Percentiles rank a stretch among this genome's conserved stretches.
phyloP scores from a whole-genome alignment of 1,140 invertebrate genomes.

The Ectropis grisescens region DNA sequence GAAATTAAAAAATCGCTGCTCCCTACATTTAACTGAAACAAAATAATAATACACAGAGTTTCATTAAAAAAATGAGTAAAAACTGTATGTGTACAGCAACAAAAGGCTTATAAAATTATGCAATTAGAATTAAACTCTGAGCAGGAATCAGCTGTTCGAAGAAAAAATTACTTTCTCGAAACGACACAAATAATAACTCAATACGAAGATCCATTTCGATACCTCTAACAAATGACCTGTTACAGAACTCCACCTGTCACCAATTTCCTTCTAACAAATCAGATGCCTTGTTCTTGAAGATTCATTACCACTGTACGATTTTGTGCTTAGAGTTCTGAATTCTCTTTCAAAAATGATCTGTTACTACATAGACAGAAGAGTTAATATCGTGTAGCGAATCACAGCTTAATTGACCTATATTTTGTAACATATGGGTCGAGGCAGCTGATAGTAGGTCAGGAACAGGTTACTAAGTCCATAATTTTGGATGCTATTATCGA shows the following conservation, averaged over 20 bases:
- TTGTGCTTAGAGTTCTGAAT: too few species aligned
- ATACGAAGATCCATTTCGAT: slow-evolving; percentile 17
- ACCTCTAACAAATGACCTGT: slow-evolving; percentile 21
- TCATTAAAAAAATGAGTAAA: too few species aligned
- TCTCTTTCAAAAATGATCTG: too few species aligned
- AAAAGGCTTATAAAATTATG: too few species aligned
- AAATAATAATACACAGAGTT: too few species aligned
- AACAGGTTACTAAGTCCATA: slow-evolving; percentile 44
- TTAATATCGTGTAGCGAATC: too few species aligned
- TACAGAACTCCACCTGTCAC: slow-evolving; percentile 24
- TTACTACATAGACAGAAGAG: too few species aligned
- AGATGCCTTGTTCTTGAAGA: slow-evolving; percentile 28
- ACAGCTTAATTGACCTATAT: slow-evolving; percentile 47
- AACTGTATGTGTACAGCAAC: too few species aligned
- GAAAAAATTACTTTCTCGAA: slow-evolving; percentile 13
- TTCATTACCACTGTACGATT: slow-evolving; percentile 30
- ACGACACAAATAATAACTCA: slow-evolving; percentile 24
- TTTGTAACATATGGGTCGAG: slow-evolving; percentile 41
- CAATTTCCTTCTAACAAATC: slow-evolving; percentile 28
- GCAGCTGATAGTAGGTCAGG: slow-evolving; percentile 50
- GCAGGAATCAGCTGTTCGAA: too few species aligned
- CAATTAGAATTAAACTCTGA: too few species aligned
- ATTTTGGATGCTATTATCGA: slow-evolving; percentile 45
- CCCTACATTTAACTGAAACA: too few species aligned
- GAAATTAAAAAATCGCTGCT: too few species aligned